phyloP scores from a whole-genome alignment of 2,113 vertebrate genomes.

The Brachionichthys hirsutus region DNA sequence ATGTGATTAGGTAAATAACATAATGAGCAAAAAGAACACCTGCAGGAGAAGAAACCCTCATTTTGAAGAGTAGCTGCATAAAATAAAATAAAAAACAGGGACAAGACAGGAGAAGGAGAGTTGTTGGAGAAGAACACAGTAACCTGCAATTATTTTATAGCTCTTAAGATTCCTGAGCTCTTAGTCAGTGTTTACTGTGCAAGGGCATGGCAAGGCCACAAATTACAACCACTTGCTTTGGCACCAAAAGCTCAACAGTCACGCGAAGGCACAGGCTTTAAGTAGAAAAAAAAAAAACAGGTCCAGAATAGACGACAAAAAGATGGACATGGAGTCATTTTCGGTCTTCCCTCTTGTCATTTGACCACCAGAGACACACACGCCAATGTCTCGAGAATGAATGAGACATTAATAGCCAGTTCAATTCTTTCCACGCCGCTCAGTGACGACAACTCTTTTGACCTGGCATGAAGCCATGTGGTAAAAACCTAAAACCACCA shows the following conservation, averaged over 20 bases:
- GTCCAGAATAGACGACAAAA: conserved; percentile 10
- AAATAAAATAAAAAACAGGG: conserved; percentile 24
- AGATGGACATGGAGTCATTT: conserved; percentile 15
- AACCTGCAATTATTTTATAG: conserved; percentile 93
- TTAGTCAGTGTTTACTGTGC: conserved; percentile 88
- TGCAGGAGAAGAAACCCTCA: not conserved
- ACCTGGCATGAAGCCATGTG: conserved; percentile 1
- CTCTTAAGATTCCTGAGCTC: conserved; percentile 89
- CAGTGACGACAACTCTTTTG: conserved; percentile 18
- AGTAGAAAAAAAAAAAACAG: conserved; percentile 28
- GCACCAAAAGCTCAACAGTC: conserved; percentile 84
- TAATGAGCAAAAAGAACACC: conserved; percentile 7
- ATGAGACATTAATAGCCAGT: not conserved
- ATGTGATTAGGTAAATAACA: not conserved
- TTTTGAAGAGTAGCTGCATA: not conserved
- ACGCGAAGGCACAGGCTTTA: conserved; percentile 71
- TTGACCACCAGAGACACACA: not conserved
- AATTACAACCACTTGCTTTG: conserved; percentile 88
- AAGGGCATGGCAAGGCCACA: conserved; percentile 82
- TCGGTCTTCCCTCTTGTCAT: conserved; percentile 16
- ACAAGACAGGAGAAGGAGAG: conserved; percentile 40
- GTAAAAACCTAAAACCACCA: conserved; percentile 15
- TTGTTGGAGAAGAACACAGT: conserved; percentile 73
- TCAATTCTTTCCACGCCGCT: conserved; percentile 1
- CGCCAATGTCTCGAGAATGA: not conserved